Evolutionary conservation across 2,888 invertebrate species (phyloP), one percentile per base, ranked within the genome.

Genomic region (Himalopsyche japonica): DNA sequence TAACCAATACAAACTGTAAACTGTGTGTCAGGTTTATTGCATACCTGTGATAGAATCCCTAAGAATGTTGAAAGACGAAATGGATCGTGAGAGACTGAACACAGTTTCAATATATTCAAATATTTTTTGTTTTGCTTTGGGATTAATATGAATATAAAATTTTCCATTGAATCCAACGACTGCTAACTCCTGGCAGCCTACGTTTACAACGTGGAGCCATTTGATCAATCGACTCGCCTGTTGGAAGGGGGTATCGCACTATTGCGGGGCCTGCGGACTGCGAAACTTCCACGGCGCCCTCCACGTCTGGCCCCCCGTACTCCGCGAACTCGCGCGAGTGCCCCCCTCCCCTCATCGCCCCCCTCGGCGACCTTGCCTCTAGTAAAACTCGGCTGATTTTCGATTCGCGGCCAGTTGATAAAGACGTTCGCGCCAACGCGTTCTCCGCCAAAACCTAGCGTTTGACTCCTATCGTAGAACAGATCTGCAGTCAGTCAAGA

Each of bases 321-420:
- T 30, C 30, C 70, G 70, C 70, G 27, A 30, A 27, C 10, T 27
- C 70, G 12, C 70, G 15, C 70, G 15, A 24, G n/a, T 34, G 49
- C 78, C 79, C 80, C 80, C 80, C 83, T 15, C 76, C 83, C 76
- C 83, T 49, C 80, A 12, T 1, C 43, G 10, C 47, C 83, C 34
- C 30, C n/a, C 76, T 30, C 30, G 20, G 47, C 76, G 84, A 81
- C 84, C 84, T 84, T 84, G 81, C 78, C 77, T 30, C 30, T 49
- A 27, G 57, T 84, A 84, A 84, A 81, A 84, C 84, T 81, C 78
- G 84, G 24, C 30, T 81, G 81, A 84, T 84, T 84, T 80, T 80
- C 5, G 64, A 84, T 81, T 57, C 84, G 80, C 81, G 64, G 81
- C 84, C 84, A 84, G 84, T 84, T 84, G 84, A 84, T 84, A 84